A percentile compares a stretch with the other conserved stretches of the same genome.
phyloP scores from a whole-genome alignment of 2,888 invertebrate genomes.

The Hirtodrosophila alboralis region DNA sequence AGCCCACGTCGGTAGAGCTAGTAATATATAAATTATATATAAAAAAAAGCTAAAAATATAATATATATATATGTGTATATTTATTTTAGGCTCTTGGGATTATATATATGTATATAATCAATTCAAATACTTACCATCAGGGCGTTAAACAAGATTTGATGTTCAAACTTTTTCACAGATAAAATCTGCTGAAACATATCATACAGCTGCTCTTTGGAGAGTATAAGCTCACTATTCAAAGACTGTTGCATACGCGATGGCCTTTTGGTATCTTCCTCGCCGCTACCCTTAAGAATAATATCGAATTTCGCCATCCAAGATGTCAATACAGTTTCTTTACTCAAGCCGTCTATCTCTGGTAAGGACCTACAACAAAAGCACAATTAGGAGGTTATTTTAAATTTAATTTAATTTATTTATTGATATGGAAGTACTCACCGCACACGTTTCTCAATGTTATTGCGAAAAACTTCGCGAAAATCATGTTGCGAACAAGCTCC shows the following conservation, averaged over 20 bases:
- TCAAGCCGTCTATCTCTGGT: conserved; percentile 99
- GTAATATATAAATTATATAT: too few relatives aligned
- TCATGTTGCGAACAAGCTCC: conserved; percentile 99
- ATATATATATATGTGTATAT: background rate
- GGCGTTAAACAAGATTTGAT: conserved; percentile 99
- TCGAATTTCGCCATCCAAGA: conserved; percentile 99
- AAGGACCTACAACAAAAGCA: conserved; percentile 91
- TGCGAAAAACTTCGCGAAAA: conserved; percentile 98
- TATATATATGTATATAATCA: background rate
- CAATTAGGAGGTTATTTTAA: too few relatives aligned
- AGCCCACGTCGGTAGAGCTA: too few relatives aligned
- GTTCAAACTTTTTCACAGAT: conserved; percentile 99
- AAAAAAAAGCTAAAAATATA: too few relatives aligned
- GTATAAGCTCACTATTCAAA: conserved; percentile 95
- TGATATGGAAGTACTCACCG: conserved; percentile 85
- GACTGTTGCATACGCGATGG: conserved; percentile 94
- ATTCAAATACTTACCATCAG: conserved; percentile 90
- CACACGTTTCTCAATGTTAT: conserved; percentile 99
- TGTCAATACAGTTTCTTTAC: conserved; percentile 99
- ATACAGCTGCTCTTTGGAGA: conserved; percentile 99
- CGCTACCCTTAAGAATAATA: conserved; percentile 96
- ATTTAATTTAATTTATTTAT: too few relatives aligned
- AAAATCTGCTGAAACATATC: conserved; percentile 99
- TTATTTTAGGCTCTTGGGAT: too few relatives aligned
- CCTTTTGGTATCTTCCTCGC: conserved; percentile 94